Conservation (phyloP, 2,888 invertebrate genomes). For the Cephus sareptanus region DNA sequence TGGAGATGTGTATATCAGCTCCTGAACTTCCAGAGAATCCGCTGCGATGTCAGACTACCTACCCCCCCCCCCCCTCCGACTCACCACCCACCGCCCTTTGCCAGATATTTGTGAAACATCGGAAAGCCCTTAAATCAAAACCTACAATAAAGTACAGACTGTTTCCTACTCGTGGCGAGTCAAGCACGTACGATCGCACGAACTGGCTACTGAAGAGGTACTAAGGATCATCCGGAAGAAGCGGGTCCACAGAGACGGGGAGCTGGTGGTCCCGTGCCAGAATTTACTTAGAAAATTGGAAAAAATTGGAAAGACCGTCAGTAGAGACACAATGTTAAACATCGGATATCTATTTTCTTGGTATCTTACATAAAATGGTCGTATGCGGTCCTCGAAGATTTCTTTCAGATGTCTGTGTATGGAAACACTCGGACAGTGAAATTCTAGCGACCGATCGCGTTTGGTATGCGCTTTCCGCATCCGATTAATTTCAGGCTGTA, state of each 20-base stretch:
- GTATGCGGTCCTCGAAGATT: conserved; percentile 16
- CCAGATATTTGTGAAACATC: conserved; percentile 8
- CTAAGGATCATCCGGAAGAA: too few species aligned
- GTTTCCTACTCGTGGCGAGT: neutral
- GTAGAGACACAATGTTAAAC: neutral
- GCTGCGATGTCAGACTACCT: neutral
- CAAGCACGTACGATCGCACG: neutral
- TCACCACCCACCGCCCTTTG: neutral
- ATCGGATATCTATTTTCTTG: neutral
- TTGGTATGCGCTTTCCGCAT: neutral
- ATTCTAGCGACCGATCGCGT: neutral
- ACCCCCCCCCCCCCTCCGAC: neutral
- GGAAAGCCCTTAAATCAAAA: conserved; percentile 29
- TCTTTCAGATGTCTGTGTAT: neutral
- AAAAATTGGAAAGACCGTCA: neutral
- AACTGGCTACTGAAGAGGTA: too few species aligned
- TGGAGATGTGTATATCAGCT: too few species aligned
- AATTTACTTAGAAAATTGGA: conserved; percentile 5
- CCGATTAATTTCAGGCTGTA: neutral
- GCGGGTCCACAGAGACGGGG: neutral
- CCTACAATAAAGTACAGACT: conserved; percentile 23
- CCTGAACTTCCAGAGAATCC: neutral
- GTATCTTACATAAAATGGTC: conserved; percentile 30
- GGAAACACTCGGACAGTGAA: too few species aligned
- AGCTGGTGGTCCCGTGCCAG: neutral